These are phyloP conservation scores for Corella eumyota DNA, from an alignment of 23 tunicate genomes.

Conservation along the genomic window DNA sequence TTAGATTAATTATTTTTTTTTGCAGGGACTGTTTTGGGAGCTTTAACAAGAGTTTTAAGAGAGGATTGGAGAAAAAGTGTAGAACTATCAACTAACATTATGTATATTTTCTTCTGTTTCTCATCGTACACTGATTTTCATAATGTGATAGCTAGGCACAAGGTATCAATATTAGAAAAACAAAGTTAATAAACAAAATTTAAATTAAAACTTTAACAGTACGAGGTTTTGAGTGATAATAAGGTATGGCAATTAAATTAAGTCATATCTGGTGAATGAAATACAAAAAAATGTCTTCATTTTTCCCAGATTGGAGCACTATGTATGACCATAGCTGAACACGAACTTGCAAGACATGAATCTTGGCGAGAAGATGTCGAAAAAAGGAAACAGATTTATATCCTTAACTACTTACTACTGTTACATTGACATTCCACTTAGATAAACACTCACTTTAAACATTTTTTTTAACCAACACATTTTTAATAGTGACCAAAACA, in stretches of 20 bases:
- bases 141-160: slow-evolving; percentile 83
- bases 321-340: slow-evolving; percentile 92
- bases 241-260: background rate
- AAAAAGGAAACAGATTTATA: slow-evolving; percentile 45
- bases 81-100: slow-evolving; percentile 93
- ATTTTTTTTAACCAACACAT: no score
- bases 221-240: background rate
- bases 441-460: no score
- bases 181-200: background rate
- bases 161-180: slow-evolving; percentile 27
- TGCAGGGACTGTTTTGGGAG: slow-evolving; percentile 77
- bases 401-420: slow-evolving; percentile 21
- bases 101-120: slow-evolving; percentile 95
- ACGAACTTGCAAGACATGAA: slow-evolving; percentile 67
- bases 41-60: slow-evolving; percentile 85
- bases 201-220: no score
- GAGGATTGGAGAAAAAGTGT: slow-evolving; percentile 99
- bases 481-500: no score
- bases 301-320: slow-evolving; percentile 86
- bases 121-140: slow-evolving; percentile 93
- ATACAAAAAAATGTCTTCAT: no score
- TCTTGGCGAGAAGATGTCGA: slow-evolving; percentile 85
- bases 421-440: background rate
- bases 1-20: background rate
- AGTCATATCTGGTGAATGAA: background rate